Conservation (phyloP, 2,797 vertebrate species). For the Enteromius treurensis region DNA sequence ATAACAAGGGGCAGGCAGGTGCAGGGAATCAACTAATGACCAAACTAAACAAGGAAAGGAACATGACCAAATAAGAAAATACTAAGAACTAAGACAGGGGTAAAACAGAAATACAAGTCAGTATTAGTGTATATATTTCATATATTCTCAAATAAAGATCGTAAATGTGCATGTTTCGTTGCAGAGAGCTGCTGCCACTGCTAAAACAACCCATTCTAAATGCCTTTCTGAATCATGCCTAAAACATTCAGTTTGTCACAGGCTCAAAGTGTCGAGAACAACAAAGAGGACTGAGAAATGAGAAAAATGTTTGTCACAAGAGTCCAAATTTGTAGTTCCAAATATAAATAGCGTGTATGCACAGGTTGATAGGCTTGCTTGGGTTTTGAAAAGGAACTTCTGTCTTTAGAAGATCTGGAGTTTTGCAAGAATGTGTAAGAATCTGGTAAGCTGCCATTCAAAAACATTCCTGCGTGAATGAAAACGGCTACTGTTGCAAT, state of each 20-base stretch:
- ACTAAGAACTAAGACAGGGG: too few species aligned
- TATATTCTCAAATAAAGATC: not conserved
- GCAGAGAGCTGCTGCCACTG: not conserved
- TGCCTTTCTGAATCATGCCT: not conserved
- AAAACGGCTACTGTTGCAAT: not conserved
- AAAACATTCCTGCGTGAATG: not conserved
- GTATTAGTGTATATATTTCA: too few species aligned
- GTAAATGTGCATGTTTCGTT: not conserved
- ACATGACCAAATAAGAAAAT: too few species aligned
- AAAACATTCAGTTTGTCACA: not conserved
- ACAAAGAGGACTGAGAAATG: not conserved
- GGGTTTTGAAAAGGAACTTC: not conserved
- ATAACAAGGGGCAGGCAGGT: too few species aligned
- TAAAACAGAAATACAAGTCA: too few species aligned
- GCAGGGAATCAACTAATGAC: too few species aligned
- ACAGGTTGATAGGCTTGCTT: not conserved
- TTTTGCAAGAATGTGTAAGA: not conserved
- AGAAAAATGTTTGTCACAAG: not conserved
- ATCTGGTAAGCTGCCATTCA: not conserved
- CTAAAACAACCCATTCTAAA: too few species aligned
- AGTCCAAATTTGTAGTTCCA: not conserved
- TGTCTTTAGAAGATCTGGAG: not conserved
- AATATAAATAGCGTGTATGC: not conserved
- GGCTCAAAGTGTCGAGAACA: too few species aligned
- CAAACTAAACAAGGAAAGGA: too few species aligned